Evolutionary conservation across 2,888 invertebrate genomes (phyloP), one percentile per base, ranked within the genome.

Genomic region (Tryphoninae sp.): DNA sequence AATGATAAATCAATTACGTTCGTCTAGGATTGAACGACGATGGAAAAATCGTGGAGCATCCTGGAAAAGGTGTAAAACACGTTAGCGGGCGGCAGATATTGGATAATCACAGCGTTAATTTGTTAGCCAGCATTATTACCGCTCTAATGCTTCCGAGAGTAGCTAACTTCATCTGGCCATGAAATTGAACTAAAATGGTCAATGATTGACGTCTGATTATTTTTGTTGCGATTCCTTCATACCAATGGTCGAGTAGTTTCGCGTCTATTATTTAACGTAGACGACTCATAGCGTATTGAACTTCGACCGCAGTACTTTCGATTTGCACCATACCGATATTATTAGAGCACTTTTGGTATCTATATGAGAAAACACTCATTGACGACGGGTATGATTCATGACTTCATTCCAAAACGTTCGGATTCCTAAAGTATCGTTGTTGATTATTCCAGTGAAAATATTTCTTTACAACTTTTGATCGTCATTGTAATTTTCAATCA

Each of bases 81-180:
- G 96, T 98, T 82, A 94, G 95, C 89, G 98, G 98, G 4, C 91
- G 93, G 76, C 94, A 95, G 85, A 92, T 97, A 68, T 91, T 98
- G 59, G 97, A 97, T 90, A 98, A 98, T 91, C 96, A 98, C 89
- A 96, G 96, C 89, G 97, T 98, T 0, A 98, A 98, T 92, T 93
- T 98, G 59, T 93, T 98, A 79, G 95, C 97, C 0, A 96, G 95
- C 79, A 94, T 97, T 71, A 91, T 96, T 8, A 96, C 96, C 86
- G 96, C 95, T 1, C 91, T 97, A 0, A 91, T 95, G 4, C 93
- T 96, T 88, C 96, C 97, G 11, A 93, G 94, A 85, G 87, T 96
- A 40, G 94, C 94, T 1, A 92, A 94, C 76, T 89, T 92, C 78
- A 90, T 93, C 77, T 95, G 95, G 95, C 93, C 94, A 26, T 86